phyloP scores from a whole-genome alignment of 2,113 vertebrate genomes.

The Crypturellus undulatus region DNA sequence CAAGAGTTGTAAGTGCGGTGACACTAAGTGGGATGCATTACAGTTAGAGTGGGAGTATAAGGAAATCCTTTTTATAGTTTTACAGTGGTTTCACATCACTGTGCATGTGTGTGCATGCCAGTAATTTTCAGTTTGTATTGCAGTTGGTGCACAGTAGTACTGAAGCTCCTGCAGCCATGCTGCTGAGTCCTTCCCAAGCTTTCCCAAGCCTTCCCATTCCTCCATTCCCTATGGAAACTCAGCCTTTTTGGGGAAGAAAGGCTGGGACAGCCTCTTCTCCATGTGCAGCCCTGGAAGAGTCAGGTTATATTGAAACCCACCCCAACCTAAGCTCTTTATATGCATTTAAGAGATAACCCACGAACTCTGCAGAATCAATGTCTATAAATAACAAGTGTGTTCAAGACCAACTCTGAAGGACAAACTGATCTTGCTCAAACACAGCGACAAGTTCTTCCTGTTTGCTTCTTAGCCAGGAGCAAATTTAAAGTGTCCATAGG shows the following conservation, averaged over 20 bases:
- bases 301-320: not conserved
- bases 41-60: not conserved
- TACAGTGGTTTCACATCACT: not conserved
- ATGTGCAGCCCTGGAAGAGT: not conserved
- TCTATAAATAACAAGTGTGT: not conserved
- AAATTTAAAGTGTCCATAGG: fast-evolving
- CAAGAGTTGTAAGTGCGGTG: not conserved
- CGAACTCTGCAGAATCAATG: not conserved
- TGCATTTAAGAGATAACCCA: not conserved
- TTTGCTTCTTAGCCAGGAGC: not conserved
- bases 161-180: not conserved
- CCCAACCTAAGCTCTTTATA: not conserved
- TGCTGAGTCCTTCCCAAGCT: not conserved
- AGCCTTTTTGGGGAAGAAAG: not conserved
- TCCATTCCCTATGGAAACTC: not conserved
- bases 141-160: not conserved
- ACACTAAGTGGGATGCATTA: not conserved
- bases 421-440: not conserved
- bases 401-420: not conserved
- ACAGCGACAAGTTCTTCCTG: not conserved
- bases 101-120: too few species aligned
- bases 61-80: not conserved
- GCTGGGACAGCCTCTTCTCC: not conserved
- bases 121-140: not conserved
- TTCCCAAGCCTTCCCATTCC: not conserved